phyloP scores from a whole-genome alignment of 2,113 vertebrate genomes.

The Datnioides undecimradiatus region DNA sequence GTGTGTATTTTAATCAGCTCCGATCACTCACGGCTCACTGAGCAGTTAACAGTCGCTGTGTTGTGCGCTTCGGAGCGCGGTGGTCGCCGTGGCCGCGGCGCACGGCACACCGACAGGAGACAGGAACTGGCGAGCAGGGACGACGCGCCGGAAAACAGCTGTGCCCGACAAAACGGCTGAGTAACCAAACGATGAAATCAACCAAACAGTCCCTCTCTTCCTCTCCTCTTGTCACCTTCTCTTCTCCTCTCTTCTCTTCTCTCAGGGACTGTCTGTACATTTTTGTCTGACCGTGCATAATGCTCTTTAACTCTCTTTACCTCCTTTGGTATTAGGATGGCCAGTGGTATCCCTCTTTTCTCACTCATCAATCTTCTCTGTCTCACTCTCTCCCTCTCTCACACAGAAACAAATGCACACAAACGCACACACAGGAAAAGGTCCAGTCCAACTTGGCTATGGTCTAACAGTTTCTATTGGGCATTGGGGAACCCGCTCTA shows the following conservation, averaged over 20 bases:
- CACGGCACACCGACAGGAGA: conserved; percentile 35
- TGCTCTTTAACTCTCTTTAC: conserved; percentile 40
- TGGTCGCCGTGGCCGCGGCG: conserved; percentile 32
- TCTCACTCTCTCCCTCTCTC: background rate
- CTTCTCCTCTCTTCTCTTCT: background rate
- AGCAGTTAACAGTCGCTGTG: conserved; percentile 53
- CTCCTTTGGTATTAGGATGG: conserved; percentile 20
- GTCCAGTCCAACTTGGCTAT: conserved; percentile 48
- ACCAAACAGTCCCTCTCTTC: conserved; percentile 13
- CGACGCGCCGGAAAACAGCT: conserved; percentile 65
- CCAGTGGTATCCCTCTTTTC: conserved; percentile 18
- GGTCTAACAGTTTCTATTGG: conserved; percentile 59
- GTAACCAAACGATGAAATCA: conserved; percentile 49
- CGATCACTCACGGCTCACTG: conserved; percentile 61
- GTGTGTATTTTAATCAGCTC: conserved; percentile 59
- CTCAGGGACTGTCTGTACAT: background rate
- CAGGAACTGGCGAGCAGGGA: conserved; percentile 16
- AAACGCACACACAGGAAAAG: background rate
- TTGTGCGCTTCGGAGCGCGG: conserved; percentile 54
- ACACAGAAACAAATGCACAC: background rate
- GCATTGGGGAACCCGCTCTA: conserved; percentile 31
- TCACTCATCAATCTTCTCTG: background rate
- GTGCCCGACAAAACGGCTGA: conserved; percentile 57
- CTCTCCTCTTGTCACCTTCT: background rate
- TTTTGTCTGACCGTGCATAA: conserved; percentile 26